Evolutionary conservation across 2,888 invertebrate genomes (phyloP), one percentile per base, ranked within the genome.

Genomic region (Biston stratarius): DNA sequence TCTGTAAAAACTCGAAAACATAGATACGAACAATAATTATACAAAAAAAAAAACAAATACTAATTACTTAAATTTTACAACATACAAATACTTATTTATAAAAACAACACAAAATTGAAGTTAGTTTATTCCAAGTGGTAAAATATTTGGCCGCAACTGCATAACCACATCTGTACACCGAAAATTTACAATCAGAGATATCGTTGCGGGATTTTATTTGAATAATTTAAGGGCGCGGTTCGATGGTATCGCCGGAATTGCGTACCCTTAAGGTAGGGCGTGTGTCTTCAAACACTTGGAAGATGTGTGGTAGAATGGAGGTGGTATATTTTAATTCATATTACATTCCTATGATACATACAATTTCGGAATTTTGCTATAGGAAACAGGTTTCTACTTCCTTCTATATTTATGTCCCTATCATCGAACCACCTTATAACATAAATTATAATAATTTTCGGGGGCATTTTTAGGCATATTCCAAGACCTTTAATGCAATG

Each of bases 121-220:
- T 7, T 40, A 9, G 40, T 40, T 40, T 40, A 40, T 40, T 40
- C 10, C 7, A 40, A 49, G 49, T 24, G 59, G 49, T 47, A 61
- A 71, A 38, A 6, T 64, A 71, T 73, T 61, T 61, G 69, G 67
- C 77, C 74, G 52, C 67, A 71, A 76, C 69, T 79, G 82, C 79
- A 85, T 74, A 72, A 77, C 79, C 82, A 83, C 85, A 86, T 83
- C 77, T 86, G 84, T 79, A 80, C 77, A 82, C 71, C 78, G 77
- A 80, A 80, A 89, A 89, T 90, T 87, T 89, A 89, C 88, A 90
- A 90, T 89, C 89, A 86, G 85, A 89, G 88, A 88, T 88, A 88
- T 86, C 82, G 82, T 79, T 49, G 79, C 74, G 77, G 86, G 87
- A 87, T 89, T 90, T 89, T 90, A 88, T 91, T 91, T 89, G 91